phyloP scores from a whole-genome alignment of 2,113 vertebrate species.

The Jaculus jaculus region DNA sequence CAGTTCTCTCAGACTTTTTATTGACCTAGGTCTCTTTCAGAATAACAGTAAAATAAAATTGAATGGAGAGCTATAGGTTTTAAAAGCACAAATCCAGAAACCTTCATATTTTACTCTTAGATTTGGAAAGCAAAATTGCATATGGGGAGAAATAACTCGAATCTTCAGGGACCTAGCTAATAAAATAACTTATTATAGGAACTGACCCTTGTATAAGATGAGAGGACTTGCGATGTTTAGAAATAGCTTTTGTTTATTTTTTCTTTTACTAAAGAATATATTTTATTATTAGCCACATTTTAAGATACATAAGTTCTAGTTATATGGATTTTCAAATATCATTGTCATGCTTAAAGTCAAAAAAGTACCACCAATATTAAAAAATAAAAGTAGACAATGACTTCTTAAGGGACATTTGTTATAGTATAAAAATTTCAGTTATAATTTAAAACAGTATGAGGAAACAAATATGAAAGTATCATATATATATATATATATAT shows the following conservation, averaged over 20 bases:
- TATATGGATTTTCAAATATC: not conserved
- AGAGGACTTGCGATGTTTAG: not conserved
- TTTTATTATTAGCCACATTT: not conserved
- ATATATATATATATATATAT: too few relatives aligned
- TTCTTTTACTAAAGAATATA: not conserved
- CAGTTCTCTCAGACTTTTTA: conserved; percentile 61
- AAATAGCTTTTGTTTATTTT: not conserved
- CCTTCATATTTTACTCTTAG: conserved; percentile 4
- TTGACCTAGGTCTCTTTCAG: conserved; percentile 54
- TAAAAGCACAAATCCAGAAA: conserved; percentile 46
- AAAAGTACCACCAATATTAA: not conserved
- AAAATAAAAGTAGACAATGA: not conserved
- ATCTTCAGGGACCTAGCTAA: conserved; percentile 44
- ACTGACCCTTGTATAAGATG: not conserved
- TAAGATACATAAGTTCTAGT: not conserved
- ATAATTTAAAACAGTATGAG: not conserved
- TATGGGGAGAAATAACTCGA: conserved; percentile 22
- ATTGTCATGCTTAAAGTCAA: not conserved
- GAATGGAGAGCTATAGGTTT: conserved; percentile 57
- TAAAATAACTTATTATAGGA: conserved; percentile 44
- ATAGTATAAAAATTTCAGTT: not conserved
- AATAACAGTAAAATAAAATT: conserved; percentile 75
- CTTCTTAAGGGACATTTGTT: not conserved
- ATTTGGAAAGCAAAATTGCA: conserved; percentile 50
- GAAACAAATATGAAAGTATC: not conserved